Evolutionary conservation across 2,113 vertebrate genomes (phyloP).

Genomic region (Himantopus leucocephalus): DNA sequence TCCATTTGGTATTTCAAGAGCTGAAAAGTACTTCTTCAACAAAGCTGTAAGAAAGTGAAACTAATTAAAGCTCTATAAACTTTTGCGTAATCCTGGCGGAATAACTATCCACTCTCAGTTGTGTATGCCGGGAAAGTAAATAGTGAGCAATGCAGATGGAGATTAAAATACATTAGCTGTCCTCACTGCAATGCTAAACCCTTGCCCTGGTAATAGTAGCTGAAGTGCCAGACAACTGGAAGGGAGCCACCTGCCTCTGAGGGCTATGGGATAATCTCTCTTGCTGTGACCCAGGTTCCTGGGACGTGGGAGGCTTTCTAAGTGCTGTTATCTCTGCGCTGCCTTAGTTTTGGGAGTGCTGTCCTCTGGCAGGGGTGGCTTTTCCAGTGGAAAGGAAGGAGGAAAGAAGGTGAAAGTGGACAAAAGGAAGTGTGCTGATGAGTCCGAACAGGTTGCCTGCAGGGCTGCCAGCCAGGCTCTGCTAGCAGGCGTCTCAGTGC

Average conservation of each 20-base stretch:
- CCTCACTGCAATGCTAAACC: conserved; percentile 49
- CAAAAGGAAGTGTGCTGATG: conserved; percentile 16
- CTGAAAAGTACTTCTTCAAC: not conserved
- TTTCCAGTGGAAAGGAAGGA: not conserved
- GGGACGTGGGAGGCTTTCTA: not conserved
- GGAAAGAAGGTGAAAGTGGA: not conserved
- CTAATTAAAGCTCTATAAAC: conserved; percentile 11
- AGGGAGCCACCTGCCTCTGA: not conserved
- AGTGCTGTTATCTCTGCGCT: not conserved
- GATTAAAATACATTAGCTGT: conserved; percentile 47
- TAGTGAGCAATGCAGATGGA: conserved; percentile 32
- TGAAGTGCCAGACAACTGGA: not conserved
- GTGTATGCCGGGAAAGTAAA: conserved; percentile 22
- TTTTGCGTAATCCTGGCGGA: not conserved
- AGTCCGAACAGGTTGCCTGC: not conserved
- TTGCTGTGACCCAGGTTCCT: not conserved
- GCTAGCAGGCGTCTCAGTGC: not conserved
- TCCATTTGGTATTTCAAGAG: not conserved
- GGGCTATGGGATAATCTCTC: not conserved
- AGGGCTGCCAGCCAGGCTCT: conserved; percentile 26
- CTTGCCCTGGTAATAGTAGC: conserved; percentile 33
- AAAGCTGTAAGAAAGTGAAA: not conserved
- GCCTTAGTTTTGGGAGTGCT: not conserved
- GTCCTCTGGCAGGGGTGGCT: not conserved
- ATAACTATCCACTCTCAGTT: not conserved